Base-by-base conservation (phyloP, 2,113 vertebrate genomes). In the Morone chrysops region DNA sequence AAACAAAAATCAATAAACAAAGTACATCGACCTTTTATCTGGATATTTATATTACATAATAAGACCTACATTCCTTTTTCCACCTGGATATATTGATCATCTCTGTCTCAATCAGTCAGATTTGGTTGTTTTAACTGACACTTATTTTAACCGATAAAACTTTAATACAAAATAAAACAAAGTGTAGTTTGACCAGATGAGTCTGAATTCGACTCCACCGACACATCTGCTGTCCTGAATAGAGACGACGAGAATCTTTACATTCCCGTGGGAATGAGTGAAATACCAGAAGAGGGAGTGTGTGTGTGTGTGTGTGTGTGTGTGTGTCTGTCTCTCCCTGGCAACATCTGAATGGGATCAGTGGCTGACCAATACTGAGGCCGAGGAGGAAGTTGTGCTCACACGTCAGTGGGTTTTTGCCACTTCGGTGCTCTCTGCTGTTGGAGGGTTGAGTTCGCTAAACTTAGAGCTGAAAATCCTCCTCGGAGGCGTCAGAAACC, bases 271-370 rank as follows among this genome's bases (percentile, higher is more conserved):
- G 87, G 90, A 89, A 84, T 92, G 84, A 76, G 41, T 81, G 12
- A 56, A 87, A 92, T 92, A 71, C 86, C 91, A 86, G 53, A 41
- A 59, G 63, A 65, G 83, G 85, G 92, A 80, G 87, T 80, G 91
- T 66, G 43, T 20, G 22, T 31, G 47, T 73, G 45, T 59, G 53
- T 71, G 45, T 84, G 65, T 66, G 83, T 41, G 22, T 66, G 67
- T 66, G 38, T 76, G 56, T 45, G 51, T 74, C 60, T 48, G 50
- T 0, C 59, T 92, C 51, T 93, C 88, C 92, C 91, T 89, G 88
- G 92, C 84, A 94, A 93, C 93, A 92, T 83, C 6, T 90, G 80
- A 89, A 86, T 71, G 80, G 71, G 86, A 82, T 80, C 81, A 85
- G 70, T 6, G 16, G 1, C 8, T 0, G 78, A 47, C 91, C 92